phyloP scores from a whole-genome alignment of 1,140 invertebrate species.

The Drosophila hydei region DNA sequence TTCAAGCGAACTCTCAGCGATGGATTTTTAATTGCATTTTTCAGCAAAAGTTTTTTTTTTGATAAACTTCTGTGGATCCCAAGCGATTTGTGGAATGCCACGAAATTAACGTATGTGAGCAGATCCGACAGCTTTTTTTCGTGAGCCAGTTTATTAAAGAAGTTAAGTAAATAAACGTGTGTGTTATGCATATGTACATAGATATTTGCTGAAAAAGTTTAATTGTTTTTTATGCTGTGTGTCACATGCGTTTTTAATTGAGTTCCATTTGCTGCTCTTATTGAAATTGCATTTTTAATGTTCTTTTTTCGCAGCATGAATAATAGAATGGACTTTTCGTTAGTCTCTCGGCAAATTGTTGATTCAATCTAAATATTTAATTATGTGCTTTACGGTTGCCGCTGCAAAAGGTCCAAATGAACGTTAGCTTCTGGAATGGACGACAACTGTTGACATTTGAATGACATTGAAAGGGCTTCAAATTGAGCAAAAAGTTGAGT shows the following conservation, averaged over 20 bases:
- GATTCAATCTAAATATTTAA: slow-evolving; percentile 48
- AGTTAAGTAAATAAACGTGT: background rate
- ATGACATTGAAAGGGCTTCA: slow-evolving; percentile 31
- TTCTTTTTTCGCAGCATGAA: slow-evolving; percentile 37
- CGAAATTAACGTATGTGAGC: slow-evolving; percentile 23
- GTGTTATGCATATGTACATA: background rate
- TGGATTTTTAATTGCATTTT: slow-evolving; percentile 46
- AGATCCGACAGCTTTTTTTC: slow-evolving; percentile 5
- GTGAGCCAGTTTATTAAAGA: slow-evolving; percentile 61
- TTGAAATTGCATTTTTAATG: slow-evolving; percentile 73
- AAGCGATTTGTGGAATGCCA: slow-evolving; percentile 35
- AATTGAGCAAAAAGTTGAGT: slow-evolving; percentile 11
- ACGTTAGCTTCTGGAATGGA: too few species aligned
- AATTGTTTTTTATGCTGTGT: slow-evolving; percentile 27
- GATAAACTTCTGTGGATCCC: background rate
- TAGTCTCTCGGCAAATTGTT: slow-evolving; percentile 31
- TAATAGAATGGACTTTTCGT: slow-evolving; percentile 49
- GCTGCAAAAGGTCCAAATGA: background rate
- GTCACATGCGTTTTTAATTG: slow-evolving; percentile 61
- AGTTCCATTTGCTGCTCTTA: slow-evolving; percentile 60
- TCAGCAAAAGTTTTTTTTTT: slow-evolving; percentile 2
- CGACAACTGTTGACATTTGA: slow-evolving; percentile 31
- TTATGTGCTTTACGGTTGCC: slow-evolving; percentile 25
- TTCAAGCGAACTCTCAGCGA: slow-evolving; percentile 23
- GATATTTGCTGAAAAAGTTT: slow-evolving; percentile 13